A percentile compares a stretch with the other conserved stretches of the same genome.
phyloP scores from a whole-genome alignment of 2,888 invertebrate genomes.

The Augochlorella aurata region DNA sequence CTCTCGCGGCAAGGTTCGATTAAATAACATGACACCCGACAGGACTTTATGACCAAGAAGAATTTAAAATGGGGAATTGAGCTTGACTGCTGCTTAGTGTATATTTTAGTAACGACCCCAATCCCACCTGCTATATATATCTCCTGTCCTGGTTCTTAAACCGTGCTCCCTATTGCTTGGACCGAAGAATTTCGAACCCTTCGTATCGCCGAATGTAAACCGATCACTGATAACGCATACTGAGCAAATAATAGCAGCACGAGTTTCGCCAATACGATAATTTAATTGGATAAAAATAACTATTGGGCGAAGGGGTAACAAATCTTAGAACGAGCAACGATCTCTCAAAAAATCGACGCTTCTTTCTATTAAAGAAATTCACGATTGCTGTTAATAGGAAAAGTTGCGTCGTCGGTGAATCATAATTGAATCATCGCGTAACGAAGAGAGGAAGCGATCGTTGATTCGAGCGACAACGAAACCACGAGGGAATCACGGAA shows the following conservation, averaged over 20 bases:
- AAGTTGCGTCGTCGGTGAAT: too few species aligned
- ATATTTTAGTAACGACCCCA: constrained; percentile 82
- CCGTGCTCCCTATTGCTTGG: constrained; percentile 73
- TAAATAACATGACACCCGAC: constrained; percentile 15
- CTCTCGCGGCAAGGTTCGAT: neutral
- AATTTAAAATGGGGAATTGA: constrained; percentile 76
- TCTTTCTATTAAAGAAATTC: too few species aligned
- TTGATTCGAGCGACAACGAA: neutral
- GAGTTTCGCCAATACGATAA: neutral
- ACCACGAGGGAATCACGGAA: neutral
- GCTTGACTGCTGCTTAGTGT: constrained; percentile 78
- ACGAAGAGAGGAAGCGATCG: neutral
- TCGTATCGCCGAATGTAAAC: constrained; percentile 25
- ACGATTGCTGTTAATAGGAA: too few species aligned
- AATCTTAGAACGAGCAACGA: too few species aligned
- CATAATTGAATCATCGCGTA: too few species aligned
- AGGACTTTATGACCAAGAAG: constrained; percentile 51
- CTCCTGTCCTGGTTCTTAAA: constrained; percentile 80
- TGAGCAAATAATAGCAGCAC: neutral
- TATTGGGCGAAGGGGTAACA: too few species aligned
- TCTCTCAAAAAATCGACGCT: too few species aligned
- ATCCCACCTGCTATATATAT: constrained; percentile 80
- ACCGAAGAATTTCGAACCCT: constrained; percentile 63
- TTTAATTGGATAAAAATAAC: too few species aligned
- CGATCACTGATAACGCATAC: neutral